Conservation (phyloP, 2,888 invertebrate species). For the Brenthis ino region DNA sequence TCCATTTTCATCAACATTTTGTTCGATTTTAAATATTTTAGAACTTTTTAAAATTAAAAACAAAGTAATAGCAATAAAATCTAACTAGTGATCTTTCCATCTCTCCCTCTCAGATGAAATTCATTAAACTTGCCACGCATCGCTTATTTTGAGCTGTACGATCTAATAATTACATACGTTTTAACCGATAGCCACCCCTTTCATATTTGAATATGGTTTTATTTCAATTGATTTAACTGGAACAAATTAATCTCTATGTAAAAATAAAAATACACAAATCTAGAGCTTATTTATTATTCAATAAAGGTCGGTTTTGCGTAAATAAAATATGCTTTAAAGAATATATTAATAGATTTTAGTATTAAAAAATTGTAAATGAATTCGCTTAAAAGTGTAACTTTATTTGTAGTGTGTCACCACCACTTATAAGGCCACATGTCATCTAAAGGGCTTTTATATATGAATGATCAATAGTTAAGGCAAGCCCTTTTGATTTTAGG, state of each 20-base stretch:
- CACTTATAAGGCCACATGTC: constrained; percentile 81
- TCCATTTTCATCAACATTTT: too few relatives aligned
- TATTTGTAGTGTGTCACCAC: constrained; percentile 81
- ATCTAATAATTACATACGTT: constrained; percentile 79
- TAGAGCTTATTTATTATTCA: constrained; percentile 13
- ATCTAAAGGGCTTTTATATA: constrained; percentile 70
- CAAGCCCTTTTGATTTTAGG: constrained; percentile 49
- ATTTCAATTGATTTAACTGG: constrained; percentile 64
- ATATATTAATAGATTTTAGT: constrained; percentile 56
- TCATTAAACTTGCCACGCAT: constrained; percentile 75
- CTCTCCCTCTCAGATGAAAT: constrained; percentile 63
- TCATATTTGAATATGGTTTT: constrained; percentile 77
- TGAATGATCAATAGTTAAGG: constrained; percentile 60
- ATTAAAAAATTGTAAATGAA: constrained; percentile 50
- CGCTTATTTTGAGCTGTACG: constrained; percentile 63
- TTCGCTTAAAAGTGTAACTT: constrained; percentile 70
- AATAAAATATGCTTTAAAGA: constrained; percentile 44
- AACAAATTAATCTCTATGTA: constrained; percentile 28
- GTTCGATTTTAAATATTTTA: too few relatives aligned
- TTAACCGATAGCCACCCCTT: constrained; percentile 75
- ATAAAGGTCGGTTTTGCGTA: constrained; percentile 34
- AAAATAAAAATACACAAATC: not conserved
- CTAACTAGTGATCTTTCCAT: constrained; percentile 37
- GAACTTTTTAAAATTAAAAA: not conserved
- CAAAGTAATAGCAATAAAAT: constrained; percentile 14